Evolutionary conservation across 2,797 vertebrate species (phyloP), one percentile per base, ranked within the genome.

Genomic region (Leucoraja ocellata): DNA sequence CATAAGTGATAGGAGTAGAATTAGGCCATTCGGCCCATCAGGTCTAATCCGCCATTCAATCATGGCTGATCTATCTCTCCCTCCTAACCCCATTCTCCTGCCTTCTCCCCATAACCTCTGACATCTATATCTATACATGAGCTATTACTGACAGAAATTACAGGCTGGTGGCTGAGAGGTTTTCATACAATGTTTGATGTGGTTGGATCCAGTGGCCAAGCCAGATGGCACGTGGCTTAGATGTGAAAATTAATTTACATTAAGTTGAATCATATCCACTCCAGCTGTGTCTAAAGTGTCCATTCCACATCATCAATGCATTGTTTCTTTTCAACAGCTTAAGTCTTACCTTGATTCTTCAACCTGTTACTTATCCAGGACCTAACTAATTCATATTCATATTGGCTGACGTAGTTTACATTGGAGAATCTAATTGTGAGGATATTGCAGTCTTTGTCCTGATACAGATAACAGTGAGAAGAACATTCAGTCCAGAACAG

Each of bases 211-310:
- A 86, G 46, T 91, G 65, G 21, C 39, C 21, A 10, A 39, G 65
- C 65, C 65, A 73, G 88, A 73, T 46, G 65, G 88, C 4, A 65
- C n/a, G 68, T 65, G 73, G 8, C 73, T 91, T 39, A 39, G 73
- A 11, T 21, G 88, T 73, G 88, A 73, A 68, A 91, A 65, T 91
- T 46, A 23, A 91, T 91, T 71, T 71, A 73, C 68, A 91, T 91
- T 32, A 71, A 25, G 73, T 92, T 74, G 36, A 74, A 54, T 3
- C 23, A 92, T 54, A 92, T 76, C 25, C 90, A 68, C 39, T 76
- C 39, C 65, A 92, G 90, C 65, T 92, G 90, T 23, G 16, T 54
- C 39, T 54, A 74, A 74, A 28, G 36, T 92, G 11, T 76, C 71
- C 71, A 46, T 32, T 76, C 21, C 13, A n/a, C 28, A 32, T 74